Conservation (phyloP, 2,797 vertebrate species). For the Australoheros facetus region DNA sequence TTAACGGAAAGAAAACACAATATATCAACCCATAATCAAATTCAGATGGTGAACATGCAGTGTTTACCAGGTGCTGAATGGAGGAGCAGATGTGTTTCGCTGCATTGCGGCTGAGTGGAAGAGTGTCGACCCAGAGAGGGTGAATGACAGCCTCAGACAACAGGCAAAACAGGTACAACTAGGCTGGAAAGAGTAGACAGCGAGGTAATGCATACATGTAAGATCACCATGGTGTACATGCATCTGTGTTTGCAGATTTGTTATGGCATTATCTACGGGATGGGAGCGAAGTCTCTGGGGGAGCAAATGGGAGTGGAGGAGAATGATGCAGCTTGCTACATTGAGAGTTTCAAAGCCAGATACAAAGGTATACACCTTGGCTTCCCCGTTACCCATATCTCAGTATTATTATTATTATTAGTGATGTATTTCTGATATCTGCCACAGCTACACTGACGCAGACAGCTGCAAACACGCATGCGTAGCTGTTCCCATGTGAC, state of each 20-base stretch:
- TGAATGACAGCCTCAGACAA: conserved; percentile 88
- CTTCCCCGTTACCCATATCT: neutral
- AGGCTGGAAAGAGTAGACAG: neutral
- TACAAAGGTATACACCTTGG: conserved; percentile 85
- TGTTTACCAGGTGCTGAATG: conserved; percentile 82
- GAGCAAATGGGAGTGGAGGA: conserved; percentile 96
- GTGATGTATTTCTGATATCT: neutral
- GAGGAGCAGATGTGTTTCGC: conserved; percentile 91
- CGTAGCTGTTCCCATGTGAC: neutral
- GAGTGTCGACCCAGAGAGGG: conserved; percentile 83
- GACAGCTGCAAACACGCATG: neutral
- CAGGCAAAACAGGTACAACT: conserved; percentile 92
- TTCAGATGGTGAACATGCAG: neutral
- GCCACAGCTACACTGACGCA: neutral
- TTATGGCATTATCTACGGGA: conserved; percentile 98
- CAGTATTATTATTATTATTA: neutral
- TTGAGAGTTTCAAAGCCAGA: conserved; percentile 95
- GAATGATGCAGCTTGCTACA: conserved; percentile 90
- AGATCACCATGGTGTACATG: neutral
- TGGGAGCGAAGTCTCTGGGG: conserved; percentile 94
- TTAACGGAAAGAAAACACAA: neutral
- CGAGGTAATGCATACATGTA: neutral
- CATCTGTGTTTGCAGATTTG: conserved; percentile 86
- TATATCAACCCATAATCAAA: neutral
- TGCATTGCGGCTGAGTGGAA: conserved; percentile 97